phyloP scores from a whole-genome alignment of 92 coral and sea anemone genomes.

The Epizoanthus illoricatus region DNA sequence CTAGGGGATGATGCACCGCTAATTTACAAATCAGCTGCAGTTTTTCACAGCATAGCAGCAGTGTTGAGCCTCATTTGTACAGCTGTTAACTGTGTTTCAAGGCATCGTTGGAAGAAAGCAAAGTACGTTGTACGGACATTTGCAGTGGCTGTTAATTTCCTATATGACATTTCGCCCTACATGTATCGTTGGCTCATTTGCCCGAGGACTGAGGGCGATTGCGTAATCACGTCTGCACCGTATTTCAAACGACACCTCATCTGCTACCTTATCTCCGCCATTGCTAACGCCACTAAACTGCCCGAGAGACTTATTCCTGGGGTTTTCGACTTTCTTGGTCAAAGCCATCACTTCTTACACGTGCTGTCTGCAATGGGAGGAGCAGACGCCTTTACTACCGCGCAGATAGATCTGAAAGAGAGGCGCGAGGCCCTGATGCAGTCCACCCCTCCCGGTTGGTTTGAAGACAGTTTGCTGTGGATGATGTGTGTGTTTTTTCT shows the following conservation, averaged over 20 bases:
- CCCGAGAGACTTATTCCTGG: conserved; percentile 39
- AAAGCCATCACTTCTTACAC: conserved; percentile 33
- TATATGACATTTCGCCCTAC: conserved; percentile 22
- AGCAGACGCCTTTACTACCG: conserved; percentile 26
- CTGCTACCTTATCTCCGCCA: conserved; percentile 30
- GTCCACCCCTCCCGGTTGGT: conserved; percentile 18
- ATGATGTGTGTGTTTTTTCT: conserved; percentile 14
- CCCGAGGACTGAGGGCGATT: neutral
- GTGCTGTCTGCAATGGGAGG: conserved; percentile 32
- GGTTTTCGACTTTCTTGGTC: conserved; percentile 30
- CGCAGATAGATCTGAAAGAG: conserved; percentile 27
- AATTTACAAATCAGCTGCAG: conserved; percentile 11
- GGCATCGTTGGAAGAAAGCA: conserved; percentile 34
- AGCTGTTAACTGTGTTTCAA: conserved; percentile 30
- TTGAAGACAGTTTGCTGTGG: conserved; percentile 21
- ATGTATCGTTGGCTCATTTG: conserved; percentile 21
- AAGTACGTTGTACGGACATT: conserved; percentile 21
- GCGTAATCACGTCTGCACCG: neutral
- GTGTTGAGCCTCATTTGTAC: conserved; percentile 9
- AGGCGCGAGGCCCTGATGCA: neutral
- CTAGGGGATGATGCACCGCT: conserved; percentile 38
- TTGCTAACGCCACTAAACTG: conserved; percentile 30
- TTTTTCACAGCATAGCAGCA: conserved; percentile 22
- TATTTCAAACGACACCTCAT: conserved; percentile 39
- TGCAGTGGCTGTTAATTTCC: conserved; percentile 12